Base-by-base conservation (phyloP, 2,113 vertebrate species). In the Phrynosoma blainvillii region DNA sequence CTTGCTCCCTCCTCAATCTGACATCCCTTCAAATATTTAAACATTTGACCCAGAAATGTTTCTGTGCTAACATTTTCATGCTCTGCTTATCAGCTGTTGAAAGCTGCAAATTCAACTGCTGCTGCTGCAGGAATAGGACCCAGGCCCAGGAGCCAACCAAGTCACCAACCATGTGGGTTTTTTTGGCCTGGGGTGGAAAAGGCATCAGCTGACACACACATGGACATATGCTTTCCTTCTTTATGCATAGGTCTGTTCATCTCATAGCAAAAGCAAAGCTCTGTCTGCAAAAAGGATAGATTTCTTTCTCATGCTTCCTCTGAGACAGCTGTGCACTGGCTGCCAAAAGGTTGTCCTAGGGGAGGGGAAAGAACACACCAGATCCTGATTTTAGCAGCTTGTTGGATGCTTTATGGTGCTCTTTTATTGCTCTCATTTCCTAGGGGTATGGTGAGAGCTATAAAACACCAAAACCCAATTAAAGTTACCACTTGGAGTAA, bases 401-500 rank as follows among this genome's bases (percentile, higher is more conserved):
- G 56, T 40, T 42, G 79, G 79, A 80, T 62, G 73, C 14, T 77
- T 86, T 79, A 65, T 86, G 32, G 54, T 27, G 12, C 32, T 54
- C 47, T 11, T 86, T 86, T 70, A 86, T 79, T 70, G 76, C 76
- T 79, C 85, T 86, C 85, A 86, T 86, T 86, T 86, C 76, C 76
- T 71, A 70, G 77, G 25, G 65, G 85, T 54, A 1, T 70, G 36
- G 36, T 79, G 76, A 71, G 80, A 30, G 77, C 77, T 54, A 56
- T 47, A 73, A 71, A 80, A 80, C 32, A 30, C 77, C 30, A 80
- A 27, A 80, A 47, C 47, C 85, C 21, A 80, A 59, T 87, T 71
- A 56, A 71, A 79, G 79, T 36, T 73, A 80, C 5, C 10, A 40
- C 77, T 32, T 70, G 42, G 40, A 42, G 20, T 47, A 77, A 13